These are phyloP conservation scores for Rhogogaster chlorosoma DNA, from an alignment of 2,888 invertebrate genomes.

Conservation along the genomic window DNA sequence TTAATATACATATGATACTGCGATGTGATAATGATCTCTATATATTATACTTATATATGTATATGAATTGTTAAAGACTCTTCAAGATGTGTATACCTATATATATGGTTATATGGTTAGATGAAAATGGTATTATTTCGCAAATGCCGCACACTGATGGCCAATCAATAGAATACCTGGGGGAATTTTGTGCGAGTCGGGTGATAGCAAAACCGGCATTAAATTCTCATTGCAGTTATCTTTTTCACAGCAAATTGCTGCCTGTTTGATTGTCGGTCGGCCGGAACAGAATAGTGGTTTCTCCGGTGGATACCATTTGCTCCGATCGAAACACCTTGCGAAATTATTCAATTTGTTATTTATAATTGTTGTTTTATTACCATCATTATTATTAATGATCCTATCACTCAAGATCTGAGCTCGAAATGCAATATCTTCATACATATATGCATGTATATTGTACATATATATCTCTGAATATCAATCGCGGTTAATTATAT, in stretches of 20 bases:
- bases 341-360: constrained; percentile 63
- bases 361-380: not conserved
- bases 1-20: not conserved
- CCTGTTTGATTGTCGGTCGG: constrained; percentile 73
- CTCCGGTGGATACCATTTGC: constrained; percentile 82
- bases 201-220: constrained; percentile 75
- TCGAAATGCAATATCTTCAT: no score
- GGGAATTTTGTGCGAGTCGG: constrained; percentile 77
- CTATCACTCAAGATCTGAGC: no score
- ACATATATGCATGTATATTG: no score
- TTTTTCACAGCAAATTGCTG: constrained; percentile 79
- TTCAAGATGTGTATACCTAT: constrained; percentile 8
- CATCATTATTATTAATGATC: not conserved
- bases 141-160: constrained; percentile 75
- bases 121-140: constrained; percentile 61
- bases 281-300: constrained; percentile 79
- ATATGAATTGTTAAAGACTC: not conserved
- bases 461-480: no score
- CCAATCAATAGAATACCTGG: constrained; percentile 80
- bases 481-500: no score
- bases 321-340: constrained; percentile 80
- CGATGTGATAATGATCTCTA: not conserved
- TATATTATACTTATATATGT: no score
- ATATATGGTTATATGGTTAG: constrained; percentile 68
- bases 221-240: constrained; percentile 82